A percentile compares a stretch with the other conserved stretches of the same genome.
phyloP scores from a whole-genome alignment of 2,113 vertebrate species.

The Limnothrissa miodon region DNA sequence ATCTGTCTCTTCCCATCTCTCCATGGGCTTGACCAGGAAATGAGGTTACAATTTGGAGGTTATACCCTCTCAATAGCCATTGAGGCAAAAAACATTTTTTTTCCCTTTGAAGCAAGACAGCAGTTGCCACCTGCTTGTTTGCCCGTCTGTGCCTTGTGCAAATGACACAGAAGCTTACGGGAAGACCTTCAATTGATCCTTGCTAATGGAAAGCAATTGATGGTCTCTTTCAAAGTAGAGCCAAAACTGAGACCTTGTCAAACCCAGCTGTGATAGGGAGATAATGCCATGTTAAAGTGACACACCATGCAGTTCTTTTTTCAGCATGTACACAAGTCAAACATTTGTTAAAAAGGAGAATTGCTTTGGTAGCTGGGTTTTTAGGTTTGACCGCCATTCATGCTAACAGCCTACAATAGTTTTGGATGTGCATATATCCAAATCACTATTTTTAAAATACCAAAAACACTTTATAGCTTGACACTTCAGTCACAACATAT shows the following conservation, averaged over 20 bases:
- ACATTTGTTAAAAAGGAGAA: no score
- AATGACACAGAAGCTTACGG: background rate
- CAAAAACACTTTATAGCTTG: no score
- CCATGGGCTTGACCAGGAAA: background rate
- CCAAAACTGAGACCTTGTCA: background rate
- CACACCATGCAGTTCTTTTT: no score
- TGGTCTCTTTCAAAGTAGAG: background rate
- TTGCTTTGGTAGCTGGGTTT: no score
- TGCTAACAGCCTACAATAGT: no score
- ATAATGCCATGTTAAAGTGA: background rate
- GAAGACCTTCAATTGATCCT: slow-evolving; percentile 6
- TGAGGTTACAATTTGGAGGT: slow-evolving; percentile 20
- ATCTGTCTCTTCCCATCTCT: slow-evolving; percentile 31
- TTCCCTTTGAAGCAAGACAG: background rate
- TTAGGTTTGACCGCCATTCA: no score
- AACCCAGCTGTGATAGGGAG: slow-evolving; percentile 20
- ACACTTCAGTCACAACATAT: no score
- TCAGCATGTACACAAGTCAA: no score
- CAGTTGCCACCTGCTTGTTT: background rate
- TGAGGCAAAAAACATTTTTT: background rate
- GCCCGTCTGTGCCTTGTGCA: background rate
- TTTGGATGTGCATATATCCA: no score
- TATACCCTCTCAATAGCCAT: slow-evolving; percentile 24
- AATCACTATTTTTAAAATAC: no score
- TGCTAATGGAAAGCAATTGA: slow-evolving; percentile 8